Percentiles rank a stretch among this genome's conserved stretches.
phyloP scores from a whole-genome alignment of 2,888 invertebrate species.

The Drosophila birchii region DNA sequence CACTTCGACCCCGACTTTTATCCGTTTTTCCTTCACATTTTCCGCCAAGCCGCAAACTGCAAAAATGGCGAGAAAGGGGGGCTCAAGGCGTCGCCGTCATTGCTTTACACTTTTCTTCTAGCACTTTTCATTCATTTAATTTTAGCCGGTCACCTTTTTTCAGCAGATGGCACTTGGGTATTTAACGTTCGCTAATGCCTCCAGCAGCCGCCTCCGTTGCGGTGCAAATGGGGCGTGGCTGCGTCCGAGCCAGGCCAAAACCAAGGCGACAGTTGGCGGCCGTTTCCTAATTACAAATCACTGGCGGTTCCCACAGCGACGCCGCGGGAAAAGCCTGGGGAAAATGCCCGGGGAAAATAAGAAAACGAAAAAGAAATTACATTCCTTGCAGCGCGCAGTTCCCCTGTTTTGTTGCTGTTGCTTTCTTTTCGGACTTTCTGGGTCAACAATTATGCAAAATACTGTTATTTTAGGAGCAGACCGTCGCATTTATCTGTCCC shows the following conservation, averaged over 20 bases:
- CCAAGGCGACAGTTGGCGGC: conserved; percentile 82
- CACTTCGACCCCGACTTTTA: neutral
- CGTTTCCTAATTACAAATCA: conserved; percentile 83
- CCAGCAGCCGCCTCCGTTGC: conserved; percentile 57
- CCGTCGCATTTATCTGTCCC: conserved; percentile 79
- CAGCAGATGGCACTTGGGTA: conserved; percentile 80
- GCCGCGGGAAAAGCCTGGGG: conserved; percentile 18
- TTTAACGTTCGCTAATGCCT: conserved; percentile 80
- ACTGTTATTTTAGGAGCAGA: conserved; percentile 74
- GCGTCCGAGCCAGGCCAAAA: conserved; percentile 46
- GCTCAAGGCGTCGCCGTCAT: conserved; percentile 74
- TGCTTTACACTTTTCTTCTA: conserved; percentile 78
- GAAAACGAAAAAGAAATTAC: conserved; percentile 60
- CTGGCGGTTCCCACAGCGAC: conserved; percentile 70
- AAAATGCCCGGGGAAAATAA: conserved; percentile 21
- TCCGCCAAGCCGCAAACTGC: conserved; percentile 66
- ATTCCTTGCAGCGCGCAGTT: conserved; percentile 43
- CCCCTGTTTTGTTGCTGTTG: conserved; percentile 35
- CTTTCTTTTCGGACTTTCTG: conserved; percentile 69
- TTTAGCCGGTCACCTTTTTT: conserved; percentile 53
- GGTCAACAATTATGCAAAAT: conserved; percentile 83
- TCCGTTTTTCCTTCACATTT: conserved; percentile 2
- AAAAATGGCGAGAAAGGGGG: conserved; percentile 50
- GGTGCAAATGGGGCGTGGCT: conserved; percentile 78
- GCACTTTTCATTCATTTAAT: conserved; percentile 79